A percentile compares a stretch with the other conserved stretches of the same genome.
Conservation (phyloP, 2,888 invertebrate species). For the Chloromyia formosa region DNA sequence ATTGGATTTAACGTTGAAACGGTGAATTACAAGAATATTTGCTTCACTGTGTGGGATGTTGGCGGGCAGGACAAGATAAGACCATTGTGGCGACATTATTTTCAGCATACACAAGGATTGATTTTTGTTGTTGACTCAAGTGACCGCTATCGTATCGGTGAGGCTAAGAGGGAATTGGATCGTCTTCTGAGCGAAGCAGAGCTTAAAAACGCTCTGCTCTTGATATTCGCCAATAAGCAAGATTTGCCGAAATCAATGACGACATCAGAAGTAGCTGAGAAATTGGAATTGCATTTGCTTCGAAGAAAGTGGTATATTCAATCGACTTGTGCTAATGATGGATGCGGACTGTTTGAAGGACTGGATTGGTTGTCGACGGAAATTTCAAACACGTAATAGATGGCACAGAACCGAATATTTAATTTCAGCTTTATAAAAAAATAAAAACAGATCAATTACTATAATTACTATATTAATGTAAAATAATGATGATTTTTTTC, state of each 20-base stretch:
- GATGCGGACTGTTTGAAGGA: slow-evolving; percentile 52
- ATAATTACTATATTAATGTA: no score
- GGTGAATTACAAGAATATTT: slow-evolving; percentile 57
- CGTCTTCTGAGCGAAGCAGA: slow-evolving; percentile 53
- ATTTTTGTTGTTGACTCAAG: slow-evolving; percentile 58
- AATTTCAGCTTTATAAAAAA: no score
- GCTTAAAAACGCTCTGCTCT: slow-evolving; percentile 53
- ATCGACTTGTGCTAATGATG: slow-evolving; percentile 50
- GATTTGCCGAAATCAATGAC: slow-evolving; percentile 55
- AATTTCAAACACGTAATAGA: slow-evolving; percentile 41
- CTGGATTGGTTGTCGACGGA: slow-evolving; percentile 53
- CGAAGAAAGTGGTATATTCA: slow-evolving; percentile 52
- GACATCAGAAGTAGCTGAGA: slow-evolving; percentile 50
- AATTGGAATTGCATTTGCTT: slow-evolving; percentile 51
- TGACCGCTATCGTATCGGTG: slow-evolving; percentile 53
- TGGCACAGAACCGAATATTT: no score
- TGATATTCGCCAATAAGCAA: slow-evolving; percentile 58
- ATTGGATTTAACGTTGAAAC: slow-evolving; percentile 59
- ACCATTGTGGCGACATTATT: slow-evolving; percentile 58
- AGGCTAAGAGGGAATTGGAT: slow-evolving; percentile 55
- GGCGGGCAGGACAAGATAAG: slow-evolving; percentile 58
- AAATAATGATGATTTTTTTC: no score
- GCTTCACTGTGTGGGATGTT: slow-evolving; percentile 59
- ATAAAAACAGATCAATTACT: no score
- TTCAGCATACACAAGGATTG: slow-evolving; percentile 54